Evolutionary conservation across 2,113 vertebrate species (phyloP).

Genomic region (Apeltes quadracus): DNA sequence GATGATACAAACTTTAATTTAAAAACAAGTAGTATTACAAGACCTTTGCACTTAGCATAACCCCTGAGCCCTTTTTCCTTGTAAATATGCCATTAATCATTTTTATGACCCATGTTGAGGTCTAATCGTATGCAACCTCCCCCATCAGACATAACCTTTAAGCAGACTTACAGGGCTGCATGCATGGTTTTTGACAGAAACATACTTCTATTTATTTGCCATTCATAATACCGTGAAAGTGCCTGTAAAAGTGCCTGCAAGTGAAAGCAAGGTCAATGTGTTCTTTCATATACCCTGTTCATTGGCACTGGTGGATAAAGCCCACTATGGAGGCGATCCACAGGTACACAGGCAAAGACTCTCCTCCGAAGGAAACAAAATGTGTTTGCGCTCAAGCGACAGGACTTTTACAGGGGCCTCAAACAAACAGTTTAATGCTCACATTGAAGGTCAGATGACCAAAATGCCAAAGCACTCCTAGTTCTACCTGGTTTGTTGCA

Average conservation of each 20-base stretch:
- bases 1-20: slow-evolving; percentile 12
- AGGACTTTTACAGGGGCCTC: not conserved
- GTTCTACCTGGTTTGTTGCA: not conserved
- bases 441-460: not conserved
- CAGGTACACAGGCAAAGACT: slow-evolving; percentile 3
- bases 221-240: slow-evolving; percentile 4
- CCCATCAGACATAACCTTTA: slow-evolving; percentile 42
- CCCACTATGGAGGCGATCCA: not conserved
- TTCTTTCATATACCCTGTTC: slow-evolving; percentile 9
- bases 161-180: slow-evolving; percentile 13
- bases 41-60: slow-evolving; percentile 53
- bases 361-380: not conserved
- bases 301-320: not conserved
- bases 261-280: not conserved
- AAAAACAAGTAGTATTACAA: slow-evolving; percentile 26
- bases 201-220: not conserved
- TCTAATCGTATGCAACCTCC: slow-evolving; percentile 44
- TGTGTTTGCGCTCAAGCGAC: not conserved
- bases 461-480: not conserved
- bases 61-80: slow-evolving; percentile 35
- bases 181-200: slow-evolving; percentile 23
- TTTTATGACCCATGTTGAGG: slow-evolving; percentile 43
- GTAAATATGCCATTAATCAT: slow-evolving; percentile 50
- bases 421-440: not conserved
- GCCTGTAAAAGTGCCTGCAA: not conserved